A percentile compares a stretch with the other conserved stretches of the same genome.
phyloP scores from a whole-genome alignment of 2,113 vertebrate genomes.

The Pimephales promelas region DNA sequence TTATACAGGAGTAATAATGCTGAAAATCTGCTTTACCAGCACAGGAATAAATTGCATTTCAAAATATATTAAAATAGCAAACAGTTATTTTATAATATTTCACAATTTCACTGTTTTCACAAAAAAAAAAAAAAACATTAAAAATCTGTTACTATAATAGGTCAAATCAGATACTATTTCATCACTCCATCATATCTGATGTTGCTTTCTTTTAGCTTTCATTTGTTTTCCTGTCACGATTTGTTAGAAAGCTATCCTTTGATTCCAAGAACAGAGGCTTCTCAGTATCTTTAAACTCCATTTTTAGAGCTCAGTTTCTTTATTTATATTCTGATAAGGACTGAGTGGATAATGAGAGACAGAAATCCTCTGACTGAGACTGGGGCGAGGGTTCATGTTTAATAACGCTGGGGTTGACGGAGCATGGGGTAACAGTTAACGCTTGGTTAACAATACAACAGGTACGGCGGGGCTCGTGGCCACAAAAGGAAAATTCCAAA shows the following conservation, averaged over 20 bases:
- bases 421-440: slow-evolving; percentile 24
- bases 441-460: slow-evolving; percentile 19
- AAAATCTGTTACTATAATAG: neutral
- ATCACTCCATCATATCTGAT: neutral
- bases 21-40: neutral
- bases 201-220: neutral
- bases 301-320: neutral
- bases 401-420: neutral
- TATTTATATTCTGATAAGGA: slow-evolving; percentile 15
- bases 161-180: neutral
- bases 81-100: neutral
- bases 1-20: neutral
- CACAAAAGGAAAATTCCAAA: neutral
- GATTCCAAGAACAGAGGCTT: slow-evolving; percentile 8
- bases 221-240: neutral
- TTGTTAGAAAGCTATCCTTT: slow-evolving; percentile 30
- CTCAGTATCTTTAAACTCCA: neutral
- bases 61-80: neutral
- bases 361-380: neutral
- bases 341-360: slow-evolving; percentile 17
- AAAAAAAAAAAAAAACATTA: too few species aligned
- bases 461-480: neutral
- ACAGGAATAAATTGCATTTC: neutral
- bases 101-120: neutral
- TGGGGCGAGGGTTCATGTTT: slow-evolving; percentile 6